Conservation (phyloP, 2,888 invertebrate genomes). For the Habrosyne pyritoides region DNA sequence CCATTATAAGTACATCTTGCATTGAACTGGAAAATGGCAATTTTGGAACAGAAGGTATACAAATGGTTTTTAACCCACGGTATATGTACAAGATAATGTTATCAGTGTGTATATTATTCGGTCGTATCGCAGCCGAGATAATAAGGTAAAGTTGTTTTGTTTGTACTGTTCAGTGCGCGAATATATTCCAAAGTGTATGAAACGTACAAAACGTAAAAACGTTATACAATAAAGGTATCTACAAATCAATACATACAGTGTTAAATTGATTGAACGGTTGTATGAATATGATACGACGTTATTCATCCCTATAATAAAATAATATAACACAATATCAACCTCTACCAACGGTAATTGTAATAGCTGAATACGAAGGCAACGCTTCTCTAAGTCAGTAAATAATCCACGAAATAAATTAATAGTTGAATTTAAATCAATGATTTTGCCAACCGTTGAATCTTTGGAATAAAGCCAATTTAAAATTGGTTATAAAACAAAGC, state of each 20-base stretch:
- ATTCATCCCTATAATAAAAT: neutral
- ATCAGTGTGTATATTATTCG: constrained; percentile 58
- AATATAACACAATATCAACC: neutral
- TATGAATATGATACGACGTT: neutral
- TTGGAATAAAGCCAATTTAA: constrained; percentile 5
- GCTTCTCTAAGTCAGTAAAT: neutral
- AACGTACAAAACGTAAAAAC: constrained; percentile 20
- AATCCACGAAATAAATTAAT: neutral
- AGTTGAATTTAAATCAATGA: neutral
- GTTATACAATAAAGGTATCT: constrained; percentile 16
- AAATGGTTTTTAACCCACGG: constrained; percentile 13
- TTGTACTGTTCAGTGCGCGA: constrained; percentile 38
- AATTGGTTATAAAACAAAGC: neutral
- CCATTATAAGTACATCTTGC: constrained; percentile 14
- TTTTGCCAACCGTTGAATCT: neutral
- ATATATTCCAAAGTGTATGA: constrained; percentile 30
- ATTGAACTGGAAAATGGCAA: constrained; percentile 29
- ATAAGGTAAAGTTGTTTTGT: constrained; percentile 54
- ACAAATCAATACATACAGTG: neutral
- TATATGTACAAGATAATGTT: constrained; percentile 30
- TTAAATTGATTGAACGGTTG: neutral
- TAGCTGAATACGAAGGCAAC: neutral
- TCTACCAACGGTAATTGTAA: neutral
- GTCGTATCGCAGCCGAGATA: constrained; percentile 54
- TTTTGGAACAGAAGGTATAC: constrained; percentile 11